Base-by-base conservation (phyloP, 1,140 invertebrate species). In the Eupeodes corollae region DNA sequence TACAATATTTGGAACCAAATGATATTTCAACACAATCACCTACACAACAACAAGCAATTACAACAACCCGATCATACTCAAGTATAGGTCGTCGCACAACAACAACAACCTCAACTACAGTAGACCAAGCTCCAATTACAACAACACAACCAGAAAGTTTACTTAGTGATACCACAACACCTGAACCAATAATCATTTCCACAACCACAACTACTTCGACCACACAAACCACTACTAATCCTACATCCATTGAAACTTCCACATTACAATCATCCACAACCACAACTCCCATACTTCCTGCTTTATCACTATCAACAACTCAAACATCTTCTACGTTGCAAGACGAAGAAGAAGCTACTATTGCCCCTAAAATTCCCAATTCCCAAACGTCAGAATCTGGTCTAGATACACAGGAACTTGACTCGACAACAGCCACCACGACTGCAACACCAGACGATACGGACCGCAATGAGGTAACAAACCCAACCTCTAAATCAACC, bases 161-260 rank as follows among this genome's bases (percentile, higher is more conserved):
- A 40, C 19, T 16, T 37, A 15, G 15, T 15, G 15, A 37, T 40
- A 26, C 53, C 41, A 42, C 56, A 18, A 63, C 66, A 59, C 54
- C 67, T 42, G 43, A 44, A 49, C 50, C 47, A 16, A 54, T 50
- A 44, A 44, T 55, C 40, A 57, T 57, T 31, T 53, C 61, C 53
- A 56, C 60, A 49, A 52, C 59, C 49, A 47, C 60, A 51, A 50
- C 48, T 43, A 42, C 52, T 45, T 52, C 54, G 51, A 55, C 52
- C 26, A 68, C 61, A 51, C 59, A 54, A 52, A 68, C 70, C 51
- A 66, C 68, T 16, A 59, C 58, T 38, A 66, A 71, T 49, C 50
- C 68, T 43, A 56, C 69, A 13, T 63, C 67, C 30, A 56, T 63
- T 3, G 63, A 67, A 43, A 63, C 67, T 50, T 63, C 65, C 48